Conservation (phyloP, 2,888 invertebrate species). For the Geophilus truncorum region DNA sequence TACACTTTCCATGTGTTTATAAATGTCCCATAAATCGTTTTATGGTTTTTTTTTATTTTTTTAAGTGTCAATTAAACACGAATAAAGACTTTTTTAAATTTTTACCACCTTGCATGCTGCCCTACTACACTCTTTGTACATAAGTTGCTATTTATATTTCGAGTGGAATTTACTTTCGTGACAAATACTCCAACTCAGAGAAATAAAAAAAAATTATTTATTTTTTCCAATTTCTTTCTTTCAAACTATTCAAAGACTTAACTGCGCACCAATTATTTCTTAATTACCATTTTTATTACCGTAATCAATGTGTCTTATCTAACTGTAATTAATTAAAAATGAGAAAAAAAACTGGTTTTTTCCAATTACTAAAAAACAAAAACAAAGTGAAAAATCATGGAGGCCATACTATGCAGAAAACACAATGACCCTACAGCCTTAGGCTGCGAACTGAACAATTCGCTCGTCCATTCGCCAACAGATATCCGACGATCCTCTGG, state of each 20-base stretch:
- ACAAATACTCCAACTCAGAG: too few species aligned
- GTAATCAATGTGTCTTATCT: too few species aligned
- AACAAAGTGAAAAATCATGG: background rate
- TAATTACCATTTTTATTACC: too few species aligned
- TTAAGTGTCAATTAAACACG: background rate
- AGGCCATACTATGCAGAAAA: background rate
- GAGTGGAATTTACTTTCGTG: background rate
- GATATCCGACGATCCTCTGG: conserved; percentile 21
- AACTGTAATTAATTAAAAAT: too few species aligned
- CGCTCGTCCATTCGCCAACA: conserved; percentile 13
- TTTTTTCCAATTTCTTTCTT: too few species aligned
- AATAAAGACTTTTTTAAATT: background rate
- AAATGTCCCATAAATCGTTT: background rate
- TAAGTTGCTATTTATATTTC: background rate
- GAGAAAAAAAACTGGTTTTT: too few species aligned
- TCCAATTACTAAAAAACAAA: background rate
- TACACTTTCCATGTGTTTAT: too few species aligned
- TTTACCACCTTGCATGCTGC: background rate
- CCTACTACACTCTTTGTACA: background rate
- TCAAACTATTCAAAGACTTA: too few species aligned
- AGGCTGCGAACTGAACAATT: conserved; percentile 23
- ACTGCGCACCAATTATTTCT: too few species aligned
- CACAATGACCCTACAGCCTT: background rate
- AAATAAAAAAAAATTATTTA: too few species aligned
- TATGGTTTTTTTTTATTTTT: background rate